A percentile compares a stretch with the other conserved stretches of the same genome.
Conservation (phyloP, 1,140 invertebrate species). For the Papilio helenus region DNA sequence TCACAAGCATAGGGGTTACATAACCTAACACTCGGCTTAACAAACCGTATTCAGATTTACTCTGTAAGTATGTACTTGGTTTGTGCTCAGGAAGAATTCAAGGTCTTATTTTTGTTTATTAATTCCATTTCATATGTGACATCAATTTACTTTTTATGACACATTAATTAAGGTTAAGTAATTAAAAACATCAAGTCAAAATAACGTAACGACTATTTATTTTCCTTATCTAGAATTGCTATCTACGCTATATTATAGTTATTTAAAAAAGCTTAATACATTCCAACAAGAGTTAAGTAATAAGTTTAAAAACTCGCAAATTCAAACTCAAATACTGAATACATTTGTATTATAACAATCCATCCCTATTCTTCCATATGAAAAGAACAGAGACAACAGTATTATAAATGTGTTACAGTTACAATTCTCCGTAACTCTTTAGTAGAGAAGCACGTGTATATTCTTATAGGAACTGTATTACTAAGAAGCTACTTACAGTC, state of each 20-base stretch:
- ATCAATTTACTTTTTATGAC: background rate
- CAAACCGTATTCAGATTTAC: conserved; percentile 16
- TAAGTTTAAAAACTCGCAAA: too few species aligned
- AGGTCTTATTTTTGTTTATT: background rate
- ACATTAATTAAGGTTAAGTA: background rate
- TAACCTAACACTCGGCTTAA: conserved; percentile 15
- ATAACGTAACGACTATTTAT: background rate
- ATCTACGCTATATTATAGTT: too few species aligned
- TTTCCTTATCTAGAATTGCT: too few species aligned
- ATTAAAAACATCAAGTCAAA: background rate
- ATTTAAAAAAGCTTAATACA: too few species aligned
- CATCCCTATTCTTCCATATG: too few species aligned
- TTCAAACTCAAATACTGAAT: too few species aligned
- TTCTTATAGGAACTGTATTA: conserved; percentile 20
- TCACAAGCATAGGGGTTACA: conserved; percentile 29
- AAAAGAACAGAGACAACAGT: too few species aligned
- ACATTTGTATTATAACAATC: too few species aligned
- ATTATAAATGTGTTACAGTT: too few species aligned
- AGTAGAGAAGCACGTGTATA: conserved; percentile 12
- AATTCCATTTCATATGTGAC: too few species aligned
- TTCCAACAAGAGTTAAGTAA: too few species aligned
- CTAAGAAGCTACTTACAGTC: conserved; percentile 22
- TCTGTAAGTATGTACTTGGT: background rate
- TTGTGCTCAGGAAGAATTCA: background rate
- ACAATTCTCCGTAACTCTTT: background rate